These are phyloP conservation scores for Hemichromis elongatus DNA, from an alignment of 2,113 vertebrate species.

Conservation along the genomic window DNA sequence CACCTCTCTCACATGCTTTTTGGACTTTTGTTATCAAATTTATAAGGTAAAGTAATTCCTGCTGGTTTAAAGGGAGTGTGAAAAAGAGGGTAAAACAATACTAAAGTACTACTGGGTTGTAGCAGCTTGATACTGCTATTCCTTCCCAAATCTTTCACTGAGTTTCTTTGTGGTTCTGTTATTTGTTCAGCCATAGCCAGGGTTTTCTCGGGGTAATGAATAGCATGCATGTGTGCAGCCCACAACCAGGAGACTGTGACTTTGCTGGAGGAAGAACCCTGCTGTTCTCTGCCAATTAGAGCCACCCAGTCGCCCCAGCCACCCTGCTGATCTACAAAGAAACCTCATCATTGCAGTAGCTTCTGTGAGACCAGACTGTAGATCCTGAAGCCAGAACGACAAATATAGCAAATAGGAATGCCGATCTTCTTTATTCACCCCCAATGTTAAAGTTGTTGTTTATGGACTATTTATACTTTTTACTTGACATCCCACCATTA, in stretches of 20 bases:
- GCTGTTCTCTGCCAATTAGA: slow-evolving; percentile 23
- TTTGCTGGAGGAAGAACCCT: slow-evolving; percentile 20
- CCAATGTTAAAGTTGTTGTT: neutral
- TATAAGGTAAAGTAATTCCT: neutral
- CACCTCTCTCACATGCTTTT: neutral
- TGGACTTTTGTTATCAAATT: neutral
- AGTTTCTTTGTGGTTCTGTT: neutral
- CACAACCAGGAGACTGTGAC: neutral
- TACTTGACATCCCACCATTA: neutral
- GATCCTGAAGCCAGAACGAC: neutral
- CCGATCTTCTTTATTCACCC: neutral
- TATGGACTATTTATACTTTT: neutral
- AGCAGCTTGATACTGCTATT: neutral
- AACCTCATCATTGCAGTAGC: neutral
- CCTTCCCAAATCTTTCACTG: neutral
- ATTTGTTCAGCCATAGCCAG: neutral
- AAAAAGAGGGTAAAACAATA: neutral
- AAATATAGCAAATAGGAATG: neutral
- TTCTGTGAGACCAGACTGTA: neutral
- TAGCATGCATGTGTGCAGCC: neutral
- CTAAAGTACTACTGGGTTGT: neutral
- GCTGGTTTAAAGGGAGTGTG: neutral
- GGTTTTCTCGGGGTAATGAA: neutral
- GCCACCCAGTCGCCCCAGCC: neutral
- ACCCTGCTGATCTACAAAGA: slow-evolving; percentile 11